Evolutionary conservation across 2,113 vertebrate species (phyloP).

Genomic region (Galemys pyrenaicus): DNA sequence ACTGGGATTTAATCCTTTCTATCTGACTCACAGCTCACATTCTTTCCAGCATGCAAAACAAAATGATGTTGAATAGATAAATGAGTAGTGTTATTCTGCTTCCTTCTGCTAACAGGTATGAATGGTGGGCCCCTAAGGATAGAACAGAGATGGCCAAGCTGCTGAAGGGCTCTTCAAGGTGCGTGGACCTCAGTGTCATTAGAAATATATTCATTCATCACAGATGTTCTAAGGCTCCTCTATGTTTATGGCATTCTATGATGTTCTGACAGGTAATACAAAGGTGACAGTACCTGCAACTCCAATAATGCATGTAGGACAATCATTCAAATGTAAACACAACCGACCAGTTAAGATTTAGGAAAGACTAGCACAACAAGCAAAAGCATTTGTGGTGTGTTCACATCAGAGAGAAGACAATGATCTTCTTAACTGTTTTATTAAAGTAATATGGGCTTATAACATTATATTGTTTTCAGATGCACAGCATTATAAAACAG

Average conservation of each 20-base stretch:
- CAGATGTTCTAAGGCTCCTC: not conserved
- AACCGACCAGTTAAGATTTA: not conserved
- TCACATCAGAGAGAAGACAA: not conserved
- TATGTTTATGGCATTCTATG: not conserved
- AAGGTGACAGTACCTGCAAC: not conserved
- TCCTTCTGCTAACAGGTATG: not conserved
- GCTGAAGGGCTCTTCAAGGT: not conserved
- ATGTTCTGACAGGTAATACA: not conserved
- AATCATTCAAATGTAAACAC: not conserved
- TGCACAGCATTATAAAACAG: too few relatives aligned
- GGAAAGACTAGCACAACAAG: not conserved
- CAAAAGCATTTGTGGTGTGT: not conserved
- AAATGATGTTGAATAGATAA: not conserved
- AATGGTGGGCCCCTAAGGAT: not conserved
- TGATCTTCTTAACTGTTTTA: not conserved
- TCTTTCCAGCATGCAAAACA: slow-evolving; percentile 22
- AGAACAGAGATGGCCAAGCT: not conserved
- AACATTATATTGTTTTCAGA: too few relatives aligned
- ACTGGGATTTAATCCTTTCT: slow-evolving; percentile 44
- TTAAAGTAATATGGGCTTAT: too few relatives aligned
- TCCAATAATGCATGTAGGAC: not conserved
- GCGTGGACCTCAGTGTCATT: not conserved
- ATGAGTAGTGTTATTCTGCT: not conserved
- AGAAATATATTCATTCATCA: not conserved
- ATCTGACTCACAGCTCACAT: not conserved